phyloP scores from a whole-genome alignment of 2,113 vertebrate genomes.

The Castor canadensis region DNA sequence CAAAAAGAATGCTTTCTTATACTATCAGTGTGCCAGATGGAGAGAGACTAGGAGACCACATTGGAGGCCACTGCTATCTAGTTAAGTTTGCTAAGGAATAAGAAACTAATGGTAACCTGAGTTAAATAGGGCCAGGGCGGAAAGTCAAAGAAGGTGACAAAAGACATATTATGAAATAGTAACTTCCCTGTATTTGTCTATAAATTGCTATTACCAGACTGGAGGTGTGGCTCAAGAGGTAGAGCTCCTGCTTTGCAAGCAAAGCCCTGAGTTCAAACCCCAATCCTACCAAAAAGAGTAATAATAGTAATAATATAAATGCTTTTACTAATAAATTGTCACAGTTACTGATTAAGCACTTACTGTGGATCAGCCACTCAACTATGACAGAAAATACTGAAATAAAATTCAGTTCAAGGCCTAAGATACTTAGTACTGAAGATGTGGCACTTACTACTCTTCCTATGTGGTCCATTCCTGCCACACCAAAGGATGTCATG shows the following conservation, averaged over 20 bases:
- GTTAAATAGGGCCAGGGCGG: neutral
- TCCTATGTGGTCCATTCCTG: neutral
- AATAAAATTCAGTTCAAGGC: neutral
- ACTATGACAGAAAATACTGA: neutral
- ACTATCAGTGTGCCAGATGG: neutral
- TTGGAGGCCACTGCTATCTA: neutral
- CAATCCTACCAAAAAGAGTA: too few species aligned
- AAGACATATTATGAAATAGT: neutral
- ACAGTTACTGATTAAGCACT: neutral
- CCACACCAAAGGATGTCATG: neutral
- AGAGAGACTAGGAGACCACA: neutral
- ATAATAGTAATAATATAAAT: too few species aligned
- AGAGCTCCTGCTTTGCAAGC: too few species aligned
- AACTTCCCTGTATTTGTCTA: neutral
- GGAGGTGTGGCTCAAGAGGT: too few species aligned
- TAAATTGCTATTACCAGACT: neutral
- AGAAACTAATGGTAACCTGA: neutral
- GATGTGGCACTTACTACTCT: neutral
- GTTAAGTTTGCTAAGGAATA: neutral
- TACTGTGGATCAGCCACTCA: neutral
- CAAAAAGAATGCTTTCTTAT: neutral
- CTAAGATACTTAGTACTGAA: neutral
- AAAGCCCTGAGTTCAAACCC: too few species aligned
- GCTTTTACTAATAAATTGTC: too few species aligned
- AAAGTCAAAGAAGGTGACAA: neutral